phyloP scores from a whole-genome alignment of 2,797 vertebrate genomes.

The Scomberomorus guttatus region DNA sequence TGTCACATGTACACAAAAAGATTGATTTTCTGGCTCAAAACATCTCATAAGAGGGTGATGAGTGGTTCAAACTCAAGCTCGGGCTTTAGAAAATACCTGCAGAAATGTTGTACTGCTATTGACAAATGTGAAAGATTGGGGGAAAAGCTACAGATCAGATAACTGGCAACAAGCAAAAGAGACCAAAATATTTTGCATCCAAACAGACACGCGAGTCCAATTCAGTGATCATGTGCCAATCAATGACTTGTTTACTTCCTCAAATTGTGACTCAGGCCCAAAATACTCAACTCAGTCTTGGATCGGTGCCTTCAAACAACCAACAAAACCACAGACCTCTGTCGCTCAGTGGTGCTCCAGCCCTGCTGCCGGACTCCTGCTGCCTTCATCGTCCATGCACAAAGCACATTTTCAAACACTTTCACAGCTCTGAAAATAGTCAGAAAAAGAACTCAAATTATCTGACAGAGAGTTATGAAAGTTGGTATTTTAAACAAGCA shows the following conservation, averaged over 20 bases:
- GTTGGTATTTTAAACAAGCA: not conserved
- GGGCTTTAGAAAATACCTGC: not conserved
- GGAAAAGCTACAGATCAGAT: not conserved
- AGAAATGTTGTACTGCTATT: not conserved
- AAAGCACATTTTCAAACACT: not conserved
- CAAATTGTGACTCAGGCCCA: slow-evolving; percentile 51
- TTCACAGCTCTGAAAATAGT: not conserved
- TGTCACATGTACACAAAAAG: not conserved
- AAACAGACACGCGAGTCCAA: slow-evolving; percentile 1
- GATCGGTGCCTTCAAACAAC: not conserved
- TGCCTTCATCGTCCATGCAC: not conserved
- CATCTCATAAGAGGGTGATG: not conserved
- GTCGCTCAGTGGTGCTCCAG: not conserved
- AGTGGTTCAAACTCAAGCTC: not conserved
- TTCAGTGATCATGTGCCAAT: slow-evolving; percentile 18
- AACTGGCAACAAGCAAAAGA: not conserved
- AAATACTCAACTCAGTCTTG: slow-evolving; percentile 39
- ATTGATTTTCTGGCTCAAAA: not conserved
- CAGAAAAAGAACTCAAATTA: not conserved
- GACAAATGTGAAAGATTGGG: not conserved
- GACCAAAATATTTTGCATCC: slow-evolving; percentile 19
- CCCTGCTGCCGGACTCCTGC: slow-evolving; percentile 21
- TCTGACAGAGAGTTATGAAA: not conserved
- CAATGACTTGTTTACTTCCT: slow-evolving; percentile 66
- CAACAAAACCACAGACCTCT: slow-evolving; percentile 21